phyloP scores from a whole-genome alignment of 2,113 vertebrate genomes.

The Cyanistes caeruleus region DNA sequence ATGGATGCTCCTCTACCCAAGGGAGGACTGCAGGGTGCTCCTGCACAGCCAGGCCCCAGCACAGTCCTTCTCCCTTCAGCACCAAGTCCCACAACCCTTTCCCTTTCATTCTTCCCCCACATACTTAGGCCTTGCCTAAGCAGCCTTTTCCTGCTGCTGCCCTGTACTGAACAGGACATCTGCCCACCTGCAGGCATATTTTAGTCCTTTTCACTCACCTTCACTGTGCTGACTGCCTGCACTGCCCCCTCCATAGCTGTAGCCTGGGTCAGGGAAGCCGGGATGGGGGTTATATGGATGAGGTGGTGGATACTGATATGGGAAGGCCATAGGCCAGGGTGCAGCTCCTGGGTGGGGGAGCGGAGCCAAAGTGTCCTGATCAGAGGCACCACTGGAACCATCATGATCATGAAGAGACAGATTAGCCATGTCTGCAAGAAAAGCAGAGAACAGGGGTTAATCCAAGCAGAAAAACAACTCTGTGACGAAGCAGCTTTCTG shows the following conservation, averaged over 20 bases:
- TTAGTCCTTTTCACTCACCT: slow-evolving; percentile 74
- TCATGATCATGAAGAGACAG: slow-evolving; percentile 88
- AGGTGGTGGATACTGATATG: slow-evolving; percentile 87
- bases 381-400: slow-evolving; percentile 88
- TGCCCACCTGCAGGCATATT: neutral
- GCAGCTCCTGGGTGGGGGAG: slow-evolving; percentile 92
- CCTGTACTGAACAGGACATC: neutral
- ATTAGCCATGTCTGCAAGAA: slow-evolving; percentile 84
- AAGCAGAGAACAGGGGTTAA: neutral
- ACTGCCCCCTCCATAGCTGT: slow-evolving; percentile 82
- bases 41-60: neutral
- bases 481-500: neutral
- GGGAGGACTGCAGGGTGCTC: neutral
- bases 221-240: slow-evolving; percentile 88
- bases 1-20: neutral
- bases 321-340: slow-evolving; percentile 93
- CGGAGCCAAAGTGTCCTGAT: slow-evolving; percentile 89
- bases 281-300: slow-evolving; percentile 90
- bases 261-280: slow-evolving; percentile 81
- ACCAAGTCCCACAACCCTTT: accelerated
- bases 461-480: neutral
- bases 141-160: neutral
- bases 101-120: neutral
- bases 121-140: neutral
- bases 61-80: neutral